Evolutionary conservation across 1,140 invertebrate genomes (phyloP).

Genomic region (Acyrthosiphon pisum): DNA sequence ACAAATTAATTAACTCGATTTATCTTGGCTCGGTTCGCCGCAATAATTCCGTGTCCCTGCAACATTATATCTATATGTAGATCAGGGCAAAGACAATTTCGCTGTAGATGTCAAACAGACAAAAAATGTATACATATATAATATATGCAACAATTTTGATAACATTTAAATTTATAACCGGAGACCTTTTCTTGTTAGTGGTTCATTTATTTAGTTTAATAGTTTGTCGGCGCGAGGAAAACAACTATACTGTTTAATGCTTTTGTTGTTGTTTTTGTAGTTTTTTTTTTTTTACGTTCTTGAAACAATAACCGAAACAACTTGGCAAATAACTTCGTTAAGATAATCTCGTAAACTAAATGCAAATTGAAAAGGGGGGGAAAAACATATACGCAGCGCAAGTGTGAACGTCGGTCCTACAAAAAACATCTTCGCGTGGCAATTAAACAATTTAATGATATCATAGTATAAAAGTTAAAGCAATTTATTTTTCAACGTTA

Average conservation of each 20-base stretch:
- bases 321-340: conserved; percentile 39
- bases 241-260: conserved; percentile 13
- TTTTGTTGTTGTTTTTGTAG: not conserved
- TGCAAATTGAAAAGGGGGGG: not conserved
- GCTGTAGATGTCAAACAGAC: not conserved
- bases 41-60: not conserved
- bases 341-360: conserved; percentile 23
- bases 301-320: not conserved
- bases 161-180: conserved; percentile 31
- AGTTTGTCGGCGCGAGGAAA: conserved; percentile 14
- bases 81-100: not conserved
- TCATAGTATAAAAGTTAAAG: not conserved
- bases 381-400: not conserved
- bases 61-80: not conserved
- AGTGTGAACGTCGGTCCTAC: not conserved
- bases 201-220: conserved; percentile 33
- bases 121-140: not conserved
- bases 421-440: not conserved
- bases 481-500: not conserved
- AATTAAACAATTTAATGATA: not conserved
- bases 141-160: conserved; percentile 14
- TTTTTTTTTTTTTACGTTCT: conserved; percentile 27
- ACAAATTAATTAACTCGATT: conserved; percentile 36
- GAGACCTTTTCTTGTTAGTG: conserved; percentile 15
- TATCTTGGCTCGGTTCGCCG: conserved; percentile 3